A percentile compares a stretch with the other conserved stretches of the same genome.
phyloP scores from a whole-genome alignment of 2,797 vertebrate genomes.

The Echiichthys vipera region DNA sequence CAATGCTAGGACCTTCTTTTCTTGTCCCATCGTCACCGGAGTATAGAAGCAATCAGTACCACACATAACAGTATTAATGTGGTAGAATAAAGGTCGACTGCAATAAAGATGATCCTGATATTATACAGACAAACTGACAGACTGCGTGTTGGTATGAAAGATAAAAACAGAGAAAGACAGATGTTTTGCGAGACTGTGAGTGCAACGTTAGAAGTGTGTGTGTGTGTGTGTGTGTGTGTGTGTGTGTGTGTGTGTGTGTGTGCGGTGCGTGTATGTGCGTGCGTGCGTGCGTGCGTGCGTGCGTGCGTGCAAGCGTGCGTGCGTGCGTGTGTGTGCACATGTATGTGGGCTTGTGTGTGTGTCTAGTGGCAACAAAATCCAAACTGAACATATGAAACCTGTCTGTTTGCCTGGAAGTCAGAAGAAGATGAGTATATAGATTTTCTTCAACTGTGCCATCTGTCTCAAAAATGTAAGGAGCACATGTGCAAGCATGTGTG shows the following conservation, averaged over 20 bases:
- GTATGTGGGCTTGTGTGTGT: neutral
- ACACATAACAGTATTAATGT: constrained; percentile 6
- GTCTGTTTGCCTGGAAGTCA: constrained; percentile 55
- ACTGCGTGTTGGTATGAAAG: neutral
- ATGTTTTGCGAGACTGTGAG: neutral
- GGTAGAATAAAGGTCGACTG: neutral
- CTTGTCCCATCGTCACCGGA: constrained; percentile 2
- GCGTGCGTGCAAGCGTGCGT: neutral
- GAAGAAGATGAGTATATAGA: constrained; percentile 62
- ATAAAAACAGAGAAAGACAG: constrained; percentile 10
- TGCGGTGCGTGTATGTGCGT: neutral
- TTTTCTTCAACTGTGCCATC: constrained; percentile 35
- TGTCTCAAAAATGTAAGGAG: constrained; percentile 40
- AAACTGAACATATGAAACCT: constrained; percentile 40
- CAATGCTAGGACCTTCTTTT: neutral
- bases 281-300: neutral
- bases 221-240: neutral
- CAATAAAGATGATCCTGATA: constrained; percentile 10
- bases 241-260: neutral
- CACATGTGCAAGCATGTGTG: neutral
- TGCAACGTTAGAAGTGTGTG: neutral
- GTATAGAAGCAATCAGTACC: constrained; percentile 3
- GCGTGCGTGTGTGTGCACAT: neutral
- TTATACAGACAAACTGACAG: constrained; percentile 2
- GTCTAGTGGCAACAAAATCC: constrained; percentile 31